These are phyloP conservation scores for Indri indri DNA, from an alignment of 2,113 vertebrate genomes.

Conservation along the genomic window DNA sequence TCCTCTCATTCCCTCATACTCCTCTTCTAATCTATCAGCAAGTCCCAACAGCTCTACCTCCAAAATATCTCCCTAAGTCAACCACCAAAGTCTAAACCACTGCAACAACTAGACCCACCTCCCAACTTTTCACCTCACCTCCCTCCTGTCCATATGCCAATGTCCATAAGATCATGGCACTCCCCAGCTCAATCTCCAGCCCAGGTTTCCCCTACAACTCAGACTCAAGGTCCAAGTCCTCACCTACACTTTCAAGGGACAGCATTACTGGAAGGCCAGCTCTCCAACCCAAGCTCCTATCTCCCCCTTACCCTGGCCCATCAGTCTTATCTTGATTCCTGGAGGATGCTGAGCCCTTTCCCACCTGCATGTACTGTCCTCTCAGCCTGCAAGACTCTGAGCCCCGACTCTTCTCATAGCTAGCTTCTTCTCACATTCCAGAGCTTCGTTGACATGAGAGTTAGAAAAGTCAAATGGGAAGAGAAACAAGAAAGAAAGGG, in stretches of 20 bases:
- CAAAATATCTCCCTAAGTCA: neutral
- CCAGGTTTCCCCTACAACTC: neutral
- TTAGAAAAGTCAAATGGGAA: neutral
- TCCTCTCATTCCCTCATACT: neutral
- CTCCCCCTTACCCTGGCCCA: neutral
- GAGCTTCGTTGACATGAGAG: neutral
- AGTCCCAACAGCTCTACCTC: neutral
- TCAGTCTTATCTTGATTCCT: neutral
- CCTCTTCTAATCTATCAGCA: neutral
- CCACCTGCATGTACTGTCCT: neutral
- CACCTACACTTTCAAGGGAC: neutral
- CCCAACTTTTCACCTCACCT: neutral
- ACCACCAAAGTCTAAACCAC: neutral
- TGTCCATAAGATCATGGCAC: rapidly evolving
- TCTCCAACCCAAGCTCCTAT: neutral
- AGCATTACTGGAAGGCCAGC: rapidly evolving
- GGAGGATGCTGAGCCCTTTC: neutral
- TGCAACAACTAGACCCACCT: neutral
- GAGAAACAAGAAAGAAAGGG: neutral
- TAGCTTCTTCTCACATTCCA: neutral
- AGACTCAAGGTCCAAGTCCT: neutral
- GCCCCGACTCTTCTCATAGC: neutral
- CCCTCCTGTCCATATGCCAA: too few relatives aligned
- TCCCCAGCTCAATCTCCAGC: neutral
- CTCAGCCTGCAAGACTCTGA: neutral